Base-by-base conservation (phyloP, 2,888 invertebrate species). In the Drosophila barbarae region DNA sequence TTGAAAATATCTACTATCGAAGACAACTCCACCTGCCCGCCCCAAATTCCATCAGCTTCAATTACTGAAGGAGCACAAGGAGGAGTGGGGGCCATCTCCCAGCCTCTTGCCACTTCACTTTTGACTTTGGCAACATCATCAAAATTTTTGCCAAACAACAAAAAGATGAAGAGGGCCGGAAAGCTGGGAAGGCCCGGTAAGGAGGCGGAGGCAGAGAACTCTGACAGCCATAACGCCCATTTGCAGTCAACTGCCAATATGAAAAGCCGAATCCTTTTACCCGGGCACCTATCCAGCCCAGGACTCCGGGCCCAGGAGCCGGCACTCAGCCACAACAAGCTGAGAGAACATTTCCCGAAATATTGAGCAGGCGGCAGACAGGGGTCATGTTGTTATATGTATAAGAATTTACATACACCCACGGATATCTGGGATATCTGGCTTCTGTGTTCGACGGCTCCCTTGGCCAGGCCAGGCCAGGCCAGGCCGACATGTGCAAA, bases 191-290 rank as follows among this genome's bases (percentile, higher is more conserved):
- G 1, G 23, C 23, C 7, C 13, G 21, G 23, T 8, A 7, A 10
- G 68, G 63, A 67, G 44, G 49, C 15, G 30, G 41, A 57, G 72
- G 55, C 66, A 47, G 41, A 49, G 42, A 21, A 47, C 32, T 32
- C 46, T 46, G 70, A 71, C 75, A 77, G 64, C 77, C 78, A 84
- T 76, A 75, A 84, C 81, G 85, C 81, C 81, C 85, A 79, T 81
- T 81, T 79, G 83, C 74, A 81, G 81, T 81, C 77, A 83, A 68
- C 83, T 84, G 81, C 76, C 81, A 81, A 84, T 81, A 84, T 81
- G 79, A 69, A 71, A 83, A 69, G 81, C 75, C 39, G 71, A 56
- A 63, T 63, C 63, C 63, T 63, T 63, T 63, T 64, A 44, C 64
- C 64, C 30, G 32, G 64, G 42, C 61, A 63, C 64, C 61, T 64